These are phyloP conservation scores for Bryconaethiops microstoma DNA, from an alignment of 2,797 vertebrate species.

Conservation along the genomic window DNA sequence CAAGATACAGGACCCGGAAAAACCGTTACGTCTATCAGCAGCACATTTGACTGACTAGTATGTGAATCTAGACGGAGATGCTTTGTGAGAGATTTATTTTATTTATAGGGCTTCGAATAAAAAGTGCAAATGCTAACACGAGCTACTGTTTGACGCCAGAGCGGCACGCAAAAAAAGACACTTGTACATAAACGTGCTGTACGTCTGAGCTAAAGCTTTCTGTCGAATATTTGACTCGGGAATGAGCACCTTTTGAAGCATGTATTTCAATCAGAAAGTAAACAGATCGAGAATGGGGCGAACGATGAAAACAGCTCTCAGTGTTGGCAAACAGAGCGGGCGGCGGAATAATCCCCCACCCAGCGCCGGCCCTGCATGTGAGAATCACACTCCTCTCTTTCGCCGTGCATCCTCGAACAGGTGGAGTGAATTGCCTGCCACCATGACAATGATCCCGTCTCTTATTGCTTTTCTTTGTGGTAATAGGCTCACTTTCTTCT, in stretches of 20 bases:
- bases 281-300: constrained; percentile 26
- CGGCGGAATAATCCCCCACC: constrained; percentile 22
- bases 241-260: constrained; percentile 26
- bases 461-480: constrained; percentile 67
- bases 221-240: constrained; percentile 21
- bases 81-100: background rate
- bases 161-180: background rate
- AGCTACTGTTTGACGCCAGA: background rate
- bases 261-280: constrained; percentile 40
- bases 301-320: constrained; percentile 24
- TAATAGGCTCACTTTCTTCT: constrained; percentile 54
- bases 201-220: constrained; percentile 11
- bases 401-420: constrained; percentile 59
- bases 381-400: constrained; percentile 61
- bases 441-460: constrained; percentile 71
- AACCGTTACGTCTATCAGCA: background rate
- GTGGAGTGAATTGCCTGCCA: constrained; percentile 74
- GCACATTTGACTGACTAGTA: background rate
- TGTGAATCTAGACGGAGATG: background rate
- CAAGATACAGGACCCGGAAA: background rate
- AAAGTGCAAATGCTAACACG: background rate
- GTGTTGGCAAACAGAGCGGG: constrained; percentile 25
- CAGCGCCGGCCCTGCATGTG: background rate
- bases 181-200: background rate
- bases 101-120: background rate